Base-by-base conservation (phyloP, 2,888 invertebrate genomes). In the Alsophila aescularia region DNA sequence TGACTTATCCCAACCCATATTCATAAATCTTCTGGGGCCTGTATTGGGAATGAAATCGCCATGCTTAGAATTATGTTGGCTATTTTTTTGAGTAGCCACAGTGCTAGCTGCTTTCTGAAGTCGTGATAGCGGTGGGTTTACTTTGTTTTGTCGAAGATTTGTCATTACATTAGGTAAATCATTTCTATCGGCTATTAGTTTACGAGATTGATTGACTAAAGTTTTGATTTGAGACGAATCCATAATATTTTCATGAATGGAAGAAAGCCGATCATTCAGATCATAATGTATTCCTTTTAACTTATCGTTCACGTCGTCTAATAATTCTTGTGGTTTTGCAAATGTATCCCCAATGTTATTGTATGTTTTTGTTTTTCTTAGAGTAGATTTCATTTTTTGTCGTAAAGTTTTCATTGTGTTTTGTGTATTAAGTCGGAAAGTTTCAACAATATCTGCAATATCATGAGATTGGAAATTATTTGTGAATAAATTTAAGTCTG, bases 291-390 rank as follows among this genome's bases (percentile, higher is more conserved):
- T 66, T 14, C 77, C 78, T 69, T 78, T 75, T 9, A 90, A 59
- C 65, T 83, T 89, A 48, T 88, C 85, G 62, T 72, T 81, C 0
- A 87, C 60, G 34, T 89, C 82, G 52, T 83, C 77, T 13, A 85
- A 58, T 44, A 88, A 58, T 34, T 80, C 69, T n/a, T 76, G 62
- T 1, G 77, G 71, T 52, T 74, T 75, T 50, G 67, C 62, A n/a
- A 73, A 56, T 7, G 73, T 60, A 21, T 63, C 66, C 5, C 56
- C 66, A 18, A 79, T 50, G 14, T 62, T 43, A 36, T 63, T 61
- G 15, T 50, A 68, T 29, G 58, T 18, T 35, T 47, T 63, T 21
- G 64, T 55, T 43, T 70, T 69, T 51, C 64, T 73, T 1, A 81
- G 55, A 16, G 74, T 69, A 9, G 73, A 72, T 40, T 75, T 73